These are phyloP conservation scores for Zele albiditarsus DNA, from an alignment of 2,888 invertebrate species.

Conservation along the genomic window DNA sequence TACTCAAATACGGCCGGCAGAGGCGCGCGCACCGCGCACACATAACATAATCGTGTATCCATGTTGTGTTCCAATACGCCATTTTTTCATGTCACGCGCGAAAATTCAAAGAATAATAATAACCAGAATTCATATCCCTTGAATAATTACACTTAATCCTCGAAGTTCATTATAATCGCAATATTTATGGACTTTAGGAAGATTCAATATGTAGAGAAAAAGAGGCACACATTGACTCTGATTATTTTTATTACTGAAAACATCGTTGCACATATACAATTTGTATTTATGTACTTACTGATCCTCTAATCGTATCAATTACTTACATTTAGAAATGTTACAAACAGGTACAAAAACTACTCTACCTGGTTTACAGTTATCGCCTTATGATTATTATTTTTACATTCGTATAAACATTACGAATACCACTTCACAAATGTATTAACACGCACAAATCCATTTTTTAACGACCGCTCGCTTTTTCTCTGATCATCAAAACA, in stretches of 20 bases:
- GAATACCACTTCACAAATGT: constrained; percentile 37
- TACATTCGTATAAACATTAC: constrained; percentile 48
- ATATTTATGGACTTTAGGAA: no score
- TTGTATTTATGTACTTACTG: constrained; percentile 56
- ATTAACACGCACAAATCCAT: background rate
- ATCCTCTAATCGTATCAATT: constrained; percentile 56
- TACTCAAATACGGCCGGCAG: constrained; percentile 54
- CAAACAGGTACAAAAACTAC: constrained; percentile 71
- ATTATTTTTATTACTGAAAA: constrained; percentile 64
- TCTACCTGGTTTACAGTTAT: constrained; percentile 58
- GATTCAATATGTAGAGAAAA: background rate
- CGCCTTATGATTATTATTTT: constrained; percentile 46
- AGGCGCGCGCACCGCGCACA: constrained; percentile 46
- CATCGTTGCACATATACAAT: constrained; percentile 68
- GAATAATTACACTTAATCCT: no score
- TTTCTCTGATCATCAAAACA: background rate
- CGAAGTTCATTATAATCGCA: no score
- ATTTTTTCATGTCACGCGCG: no score
- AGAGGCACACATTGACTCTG: background rate
- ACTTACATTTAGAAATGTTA: constrained; percentile 66
- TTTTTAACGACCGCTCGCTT: background rate
- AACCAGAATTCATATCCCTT: no score
- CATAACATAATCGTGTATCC: background rate
- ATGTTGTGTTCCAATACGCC: background rate
- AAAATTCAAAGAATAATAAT: no score